phyloP scores from a whole-genome alignment of 2,113 vertebrate genomes.

The Mus spicilegus region DNA sequence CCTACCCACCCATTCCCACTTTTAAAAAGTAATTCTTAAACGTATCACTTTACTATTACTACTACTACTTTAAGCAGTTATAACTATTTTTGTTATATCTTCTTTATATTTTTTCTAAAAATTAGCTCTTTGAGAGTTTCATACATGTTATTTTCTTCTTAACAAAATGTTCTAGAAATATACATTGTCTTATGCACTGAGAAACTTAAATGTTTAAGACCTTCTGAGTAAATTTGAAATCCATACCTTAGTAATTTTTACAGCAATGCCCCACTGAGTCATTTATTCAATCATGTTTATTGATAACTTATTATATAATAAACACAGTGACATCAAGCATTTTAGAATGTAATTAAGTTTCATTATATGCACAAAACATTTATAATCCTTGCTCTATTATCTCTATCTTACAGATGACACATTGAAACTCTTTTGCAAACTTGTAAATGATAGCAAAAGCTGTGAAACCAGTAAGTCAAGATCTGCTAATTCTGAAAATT shows the following conservation, averaged over 20 bases:
- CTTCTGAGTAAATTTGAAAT: background rate
- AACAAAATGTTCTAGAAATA: background rate
- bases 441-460: background rate
- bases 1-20: too few relatives aligned
- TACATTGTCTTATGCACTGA: background rate
- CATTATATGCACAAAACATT: background rate
- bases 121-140: background rate
- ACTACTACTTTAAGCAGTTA: background rate
- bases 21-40: background rate
- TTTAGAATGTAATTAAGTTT: background rate
- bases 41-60: background rate
- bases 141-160: background rate
- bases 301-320: background rate
- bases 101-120: background rate
- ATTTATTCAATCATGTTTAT: background rate
- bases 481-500: background rate
- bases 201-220: conserved; percentile 5
- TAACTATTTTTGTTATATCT: background rate
- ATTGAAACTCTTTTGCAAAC: background rate
- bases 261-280: background rate
- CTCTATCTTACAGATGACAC: background rate
- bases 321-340: background rate
- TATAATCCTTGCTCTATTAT: background rate
- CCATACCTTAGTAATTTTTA: background rate
- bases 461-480: background rate